phyloP scores from a whole-genome alignment of 2,888 invertebrate genomes.

The Globia sparganii region DNA sequence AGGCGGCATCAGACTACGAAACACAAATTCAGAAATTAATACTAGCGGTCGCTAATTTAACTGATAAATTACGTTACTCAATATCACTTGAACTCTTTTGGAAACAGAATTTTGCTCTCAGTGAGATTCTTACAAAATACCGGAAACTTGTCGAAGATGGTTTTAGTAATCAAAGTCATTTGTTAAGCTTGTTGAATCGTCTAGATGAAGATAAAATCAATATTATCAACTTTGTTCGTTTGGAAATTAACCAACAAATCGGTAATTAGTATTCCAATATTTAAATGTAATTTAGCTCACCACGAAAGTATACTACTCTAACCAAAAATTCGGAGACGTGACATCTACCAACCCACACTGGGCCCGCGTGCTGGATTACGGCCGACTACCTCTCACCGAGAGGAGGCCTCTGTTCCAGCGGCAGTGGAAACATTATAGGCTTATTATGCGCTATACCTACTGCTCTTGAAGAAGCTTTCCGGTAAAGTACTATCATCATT shows the following conservation, averaged over 20 bases:
- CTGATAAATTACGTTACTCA: slow-evolving; percentile 86
- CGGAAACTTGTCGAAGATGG: slow-evolving; percentile 81
- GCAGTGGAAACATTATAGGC: too few relatives aligned
- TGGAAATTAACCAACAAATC: slow-evolving; percentile 51
- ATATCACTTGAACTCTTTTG: slow-evolving; percentile 87
- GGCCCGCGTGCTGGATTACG: too few relatives aligned
- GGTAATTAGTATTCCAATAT: slow-evolving; percentile 49
- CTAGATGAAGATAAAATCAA: slow-evolving; percentile 78
- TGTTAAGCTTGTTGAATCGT: slow-evolving; percentile 66
- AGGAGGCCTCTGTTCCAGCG: too few relatives aligned
- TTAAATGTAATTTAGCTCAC: background rate
- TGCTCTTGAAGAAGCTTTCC: too few relatives aligned
- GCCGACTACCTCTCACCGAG: too few relatives aligned
- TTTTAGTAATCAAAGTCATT: slow-evolving; percentile 69
- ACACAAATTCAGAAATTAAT: slow-evolving; percentile 84
- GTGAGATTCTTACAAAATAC: slow-evolving; percentile 88
- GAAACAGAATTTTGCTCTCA: slow-evolving; percentile 88
- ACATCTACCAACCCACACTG: too few relatives aligned
- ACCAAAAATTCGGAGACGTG: too few relatives aligned
- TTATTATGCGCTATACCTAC: background rate
- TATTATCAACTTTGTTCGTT: slow-evolving; percentile 85
- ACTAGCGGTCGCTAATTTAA: slow-evolving; percentile 79
- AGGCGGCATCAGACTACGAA: slow-evolving; percentile 83
- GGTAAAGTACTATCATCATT: background rate
- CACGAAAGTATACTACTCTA: background rate